Evolutionary conservation across 1,140 invertebrate genomes (phyloP), one percentile per base, ranked within the genome.

Genomic region (Anadara kagoshimensis): DNA sequence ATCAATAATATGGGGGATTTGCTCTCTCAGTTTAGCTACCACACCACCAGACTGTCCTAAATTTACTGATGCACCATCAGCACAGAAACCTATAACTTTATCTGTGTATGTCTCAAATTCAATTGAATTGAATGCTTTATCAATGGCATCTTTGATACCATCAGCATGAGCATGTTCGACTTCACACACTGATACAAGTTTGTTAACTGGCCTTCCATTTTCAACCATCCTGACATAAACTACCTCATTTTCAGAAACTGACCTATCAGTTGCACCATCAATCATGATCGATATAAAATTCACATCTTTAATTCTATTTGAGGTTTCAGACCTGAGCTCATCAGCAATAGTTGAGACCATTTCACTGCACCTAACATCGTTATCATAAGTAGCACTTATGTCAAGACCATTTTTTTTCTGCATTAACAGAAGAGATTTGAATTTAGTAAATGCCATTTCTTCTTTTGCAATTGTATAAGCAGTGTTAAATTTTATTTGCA

Each of bases 91-190:
- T 22, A 66, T 29, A n/a, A 66, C 2, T 44, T 44, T 66, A 29
- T 49, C 62, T 16, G 24, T 64, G 44, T 47, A 64, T 14, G 47
- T n/a, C 24, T 45, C 47, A 14, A 8, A 49, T 14, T 47, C 45
- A 51, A 29, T 26, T 3, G 7, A 26, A 44, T 16, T 51, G 12
- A 64, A 20, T 1, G 45, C 62, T 51, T n/a, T 51, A 24, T 64
- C 62, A 51, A 47, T 64, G 24, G 22, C 44, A 14, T 41, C 22
- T 22, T 49, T n/a, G 20, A 64, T 29, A 5, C 62, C 62, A 64
- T 64, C 62, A 12, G 62, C 62, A 51, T 64, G 45, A 16, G 62
- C 62, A 64, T 64, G 62, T n/a, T 64, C 20, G 8, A 64, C 18
- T 12, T 64, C 62, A 14, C 29, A 12, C 1, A 51, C 16, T 26